Evolutionary conservation across 1,140 invertebrate species (phyloP), one percentile per base, ranked within the genome.

Genomic region (Goniozus legneri): DNA sequence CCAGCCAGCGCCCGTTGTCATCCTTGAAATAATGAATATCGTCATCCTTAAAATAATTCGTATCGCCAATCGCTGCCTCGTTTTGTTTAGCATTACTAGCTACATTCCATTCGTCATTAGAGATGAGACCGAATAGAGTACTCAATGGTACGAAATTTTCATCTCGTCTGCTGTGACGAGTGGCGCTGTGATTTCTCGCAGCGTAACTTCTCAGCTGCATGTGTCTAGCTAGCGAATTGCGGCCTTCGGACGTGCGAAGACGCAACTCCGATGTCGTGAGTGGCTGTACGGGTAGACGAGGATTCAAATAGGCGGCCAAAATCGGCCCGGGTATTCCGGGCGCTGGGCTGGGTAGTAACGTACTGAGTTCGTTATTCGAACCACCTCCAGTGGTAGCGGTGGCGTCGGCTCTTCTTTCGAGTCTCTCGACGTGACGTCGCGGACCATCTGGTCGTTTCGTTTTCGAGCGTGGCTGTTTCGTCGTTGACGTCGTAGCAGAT

Each of bases 21-120:
- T 87, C 84, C 50, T 81, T 77, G 69, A 92, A 93, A 64, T 85
- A 91, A 70, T 95, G 92, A 33, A 94, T 85, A 4, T 90, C 89
- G 30, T 91, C 92, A 59, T 92, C 86, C 24, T 27, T 27, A 4
- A 27, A 27, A 27, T 4, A 6, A 6, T 27, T 27, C n/a, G n/a
- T n/a, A n/a, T n/a, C n/a, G n/a, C n/a, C n/a, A n/a, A n/a, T n/a
- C 4, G 83, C 84, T 0, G 90, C 92, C 56, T 95, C 92, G 49
- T 92, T 88, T 64, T 93, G 89, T 41, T 86, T 88, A 12, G 82
- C 85, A 0, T 86, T 88, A 10, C 82, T 85, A 0, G 91, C 90
- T 20, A 92, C 75, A 64, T 94, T 89, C 32, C 66, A 69, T 48
- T 79, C 59, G 64, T 77, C 47, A 50, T 74, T 61, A 38, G 75